Base-by-base conservation (phyloP, 2,888 invertebrate species). In the Yponomeuta cagnagella region DNA sequence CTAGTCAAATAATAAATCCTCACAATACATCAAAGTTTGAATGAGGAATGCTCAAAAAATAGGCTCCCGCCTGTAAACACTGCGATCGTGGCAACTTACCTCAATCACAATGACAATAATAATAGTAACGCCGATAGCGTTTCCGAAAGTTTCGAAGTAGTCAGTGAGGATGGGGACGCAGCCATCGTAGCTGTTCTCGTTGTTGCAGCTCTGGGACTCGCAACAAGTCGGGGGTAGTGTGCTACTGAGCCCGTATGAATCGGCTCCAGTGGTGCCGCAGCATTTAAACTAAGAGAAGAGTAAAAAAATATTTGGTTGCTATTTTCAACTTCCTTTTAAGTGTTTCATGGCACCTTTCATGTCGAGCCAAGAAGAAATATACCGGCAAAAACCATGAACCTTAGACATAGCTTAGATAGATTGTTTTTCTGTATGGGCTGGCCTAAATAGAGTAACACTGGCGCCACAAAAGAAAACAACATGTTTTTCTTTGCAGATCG, bases 181-280 rank as follows among this genome's bases (percentile, higher is more conserved):
- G 69, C 88, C 89, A 0, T 2, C 12, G 72, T 73, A 83, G 0
- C 83, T 77, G 66, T 78, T 73, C 0, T 4, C n/a, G 0, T 70
- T 43, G 0, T 33, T 12, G 67, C 86, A 88, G 8, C 72, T 71
- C 12, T 48, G 70, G 0, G 74, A 48, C 73, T 88, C 89, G 74
- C 89, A 89, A 0, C 82, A 74, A 0, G 73, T 65, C 0, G 88
- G 85, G 2, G 87, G 72, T 0, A 70, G 67, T 0, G 73, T 70
- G n/a, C 74, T 23, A 23, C 23, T 43, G 9, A 73, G 2, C 66
- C 71, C 37, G 74, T 88, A 87, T 0, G 85, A 79, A 0, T 58
- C 70, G 0, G 82, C 71, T 0, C 88, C 88, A 0, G 75, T 77
- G 0, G 86, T 85, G 0, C 89, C 89, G 73, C 89, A 90, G 74